Evolutionary conservation across 1,140 invertebrate species (phyloP).

Genomic region (Ceratosolen fusciceps): DNA sequence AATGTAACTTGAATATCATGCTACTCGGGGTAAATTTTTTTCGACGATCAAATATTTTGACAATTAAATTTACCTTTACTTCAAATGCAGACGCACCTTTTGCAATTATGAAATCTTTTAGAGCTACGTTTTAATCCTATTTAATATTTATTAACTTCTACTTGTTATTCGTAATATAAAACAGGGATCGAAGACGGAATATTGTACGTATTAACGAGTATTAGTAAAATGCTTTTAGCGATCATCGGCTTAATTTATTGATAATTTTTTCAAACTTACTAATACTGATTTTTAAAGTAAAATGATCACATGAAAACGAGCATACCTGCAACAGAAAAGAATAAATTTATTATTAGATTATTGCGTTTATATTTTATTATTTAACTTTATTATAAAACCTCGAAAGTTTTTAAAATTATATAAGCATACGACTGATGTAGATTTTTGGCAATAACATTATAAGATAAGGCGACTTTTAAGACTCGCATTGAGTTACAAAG

Average conservation of each 20-base stretch:
- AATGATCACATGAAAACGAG: background rate
- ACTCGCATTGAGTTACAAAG: background rate
- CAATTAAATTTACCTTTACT: background rate
- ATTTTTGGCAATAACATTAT: too few relatives aligned
- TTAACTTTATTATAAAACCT: background rate
- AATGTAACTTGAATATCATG: background rate
- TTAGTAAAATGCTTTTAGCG: too few relatives aligned
- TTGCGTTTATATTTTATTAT: background rate
- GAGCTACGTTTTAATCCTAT: too few relatives aligned
- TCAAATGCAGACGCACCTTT: background rate
- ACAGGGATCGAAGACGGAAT: too few relatives aligned
- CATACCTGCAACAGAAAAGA: slow-evolving; percentile 24
- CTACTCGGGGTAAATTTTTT: background rate
- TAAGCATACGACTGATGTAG: too few relatives aligned
- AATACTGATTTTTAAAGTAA: background rate
- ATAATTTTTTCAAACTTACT: background rate
- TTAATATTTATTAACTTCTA: too few relatives aligned
- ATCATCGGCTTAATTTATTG: background rate
- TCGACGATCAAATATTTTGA: background rate
- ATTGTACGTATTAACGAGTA: too few relatives aligned
- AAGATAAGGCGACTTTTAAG: background rate
- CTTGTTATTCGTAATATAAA: too few relatives aligned
- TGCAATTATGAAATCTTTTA: too few relatives aligned
- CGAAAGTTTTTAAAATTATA: too few relatives aligned
- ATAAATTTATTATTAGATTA: background rate